These are phyloP conservation scores for Charaxes varanes DNA, from an alignment of 1,140 invertebrate genomes.

Conservation along the genomic window DNA sequence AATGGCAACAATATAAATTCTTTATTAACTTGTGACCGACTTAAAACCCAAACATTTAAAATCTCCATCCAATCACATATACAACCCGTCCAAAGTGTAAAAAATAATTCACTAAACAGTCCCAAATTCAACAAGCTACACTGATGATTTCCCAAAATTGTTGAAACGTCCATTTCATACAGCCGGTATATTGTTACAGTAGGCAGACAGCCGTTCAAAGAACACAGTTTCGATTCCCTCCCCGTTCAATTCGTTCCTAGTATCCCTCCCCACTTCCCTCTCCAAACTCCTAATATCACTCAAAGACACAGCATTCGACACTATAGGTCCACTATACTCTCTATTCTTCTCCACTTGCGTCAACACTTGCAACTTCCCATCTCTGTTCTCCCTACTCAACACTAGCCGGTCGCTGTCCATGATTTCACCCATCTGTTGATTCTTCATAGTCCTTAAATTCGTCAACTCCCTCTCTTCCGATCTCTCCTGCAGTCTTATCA, in stretches of 20 bases:
- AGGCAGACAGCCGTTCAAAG: slow-evolving; percentile 45
- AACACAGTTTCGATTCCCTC: slow-evolving; percentile 49
- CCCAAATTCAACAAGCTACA: too few species aligned
- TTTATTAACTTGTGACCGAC: too few species aligned
- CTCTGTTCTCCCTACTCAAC: slow-evolving; percentile 38
- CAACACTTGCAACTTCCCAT: slow-evolving; percentile 53
- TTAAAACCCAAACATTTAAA: too few species aligned
- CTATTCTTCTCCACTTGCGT: slow-evolving; percentile 47
- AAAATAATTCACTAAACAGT: too few species aligned
- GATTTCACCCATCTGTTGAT: slow-evolving; percentile 14
- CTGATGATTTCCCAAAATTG: too few species aligned
- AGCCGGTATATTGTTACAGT: slow-evolving; percentile 53
- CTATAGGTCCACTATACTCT: slow-evolving; percentile 26
- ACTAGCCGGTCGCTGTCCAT: slow-evolving; percentile 20
- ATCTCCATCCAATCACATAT: too few species aligned
- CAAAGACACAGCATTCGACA: slow-evolving; percentile 28
- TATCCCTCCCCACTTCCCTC: slow-evolving; percentile 30
- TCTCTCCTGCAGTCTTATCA: slow-evolving; percentile 27
- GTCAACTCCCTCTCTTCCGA: slow-evolving; percentile 31
- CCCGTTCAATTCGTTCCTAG: slow-evolving; percentile 26
- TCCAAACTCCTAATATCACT: slow-evolving; percentile 37
- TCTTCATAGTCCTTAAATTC: slow-evolving; percentile 29
- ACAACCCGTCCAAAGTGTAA: too few species aligned
- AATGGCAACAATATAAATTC: too few species aligned
- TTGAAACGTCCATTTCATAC: too few species aligned